These are phyloP conservation scores for Selene dorsalis DNA, from an alignment of 2,797 vertebrate species.

Conservation along the genomic window DNA sequence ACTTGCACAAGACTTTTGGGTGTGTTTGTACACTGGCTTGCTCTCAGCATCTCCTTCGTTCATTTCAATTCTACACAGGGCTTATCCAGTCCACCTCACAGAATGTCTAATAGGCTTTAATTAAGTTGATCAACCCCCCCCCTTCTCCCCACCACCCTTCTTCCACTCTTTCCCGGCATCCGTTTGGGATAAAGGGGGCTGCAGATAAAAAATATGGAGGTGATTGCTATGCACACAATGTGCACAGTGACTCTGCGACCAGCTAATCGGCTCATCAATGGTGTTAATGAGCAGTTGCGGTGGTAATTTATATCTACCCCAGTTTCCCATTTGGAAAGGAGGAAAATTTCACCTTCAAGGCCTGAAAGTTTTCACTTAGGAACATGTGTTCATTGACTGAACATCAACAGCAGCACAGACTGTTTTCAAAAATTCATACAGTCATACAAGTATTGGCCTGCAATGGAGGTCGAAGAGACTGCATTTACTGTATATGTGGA, in stretches of 20 bases:
- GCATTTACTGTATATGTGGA: background rate
- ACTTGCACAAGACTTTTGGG: slow-evolving; percentile 28
- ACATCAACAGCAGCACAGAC: background rate
- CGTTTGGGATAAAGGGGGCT: slow-evolving; percentile 79
- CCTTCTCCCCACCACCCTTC: slow-evolving; percentile 27
- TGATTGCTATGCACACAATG: slow-evolving; percentile 92
- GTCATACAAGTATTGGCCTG: no score
- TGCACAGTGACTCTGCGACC: slow-evolving; percentile 87
- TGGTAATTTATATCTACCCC: slow-evolving; percentile 84
- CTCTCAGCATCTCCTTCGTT: slow-evolving; percentile 52
- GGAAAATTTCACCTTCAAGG: slow-evolving; percentile 35
- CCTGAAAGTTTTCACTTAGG: slow-evolving; percentile 12
- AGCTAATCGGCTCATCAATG: slow-evolving; percentile 92
- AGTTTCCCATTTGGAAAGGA: slow-evolving; percentile 56
- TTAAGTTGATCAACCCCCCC: slow-evolving; percentile 77
- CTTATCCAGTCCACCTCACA: slow-evolving; percentile 53
- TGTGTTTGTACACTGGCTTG: slow-evolving; percentile 40
- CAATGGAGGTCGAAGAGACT: background rate
- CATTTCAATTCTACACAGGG: slow-evolving; percentile 63
- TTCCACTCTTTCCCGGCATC: slow-evolving; percentile 56
- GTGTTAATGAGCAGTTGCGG: slow-evolving; percentile 88
- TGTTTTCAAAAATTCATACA: background rate
- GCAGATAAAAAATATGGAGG: slow-evolving; percentile 83
- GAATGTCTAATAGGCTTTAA: slow-evolving; percentile 80
- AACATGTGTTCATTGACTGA: background rate